Conservation (phyloP, 2,888 invertebrate genomes). For the Conistra vaccinii region DNA sequence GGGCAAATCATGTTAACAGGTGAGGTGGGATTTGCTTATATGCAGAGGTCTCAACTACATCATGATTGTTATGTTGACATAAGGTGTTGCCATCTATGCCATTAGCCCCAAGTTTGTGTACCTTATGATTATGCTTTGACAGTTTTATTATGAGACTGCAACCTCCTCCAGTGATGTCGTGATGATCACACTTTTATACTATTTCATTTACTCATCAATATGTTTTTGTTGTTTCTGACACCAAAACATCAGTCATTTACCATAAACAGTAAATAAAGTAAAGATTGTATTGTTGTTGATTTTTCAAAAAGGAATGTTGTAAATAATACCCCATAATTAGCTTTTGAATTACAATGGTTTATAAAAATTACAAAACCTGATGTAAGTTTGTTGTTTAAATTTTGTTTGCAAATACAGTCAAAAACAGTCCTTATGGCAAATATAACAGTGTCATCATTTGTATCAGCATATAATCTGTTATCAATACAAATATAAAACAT, state of each 20-base stretch:
- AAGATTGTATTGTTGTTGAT: neutral
- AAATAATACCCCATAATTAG: no score
- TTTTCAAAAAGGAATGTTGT: neutral
- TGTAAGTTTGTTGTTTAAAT: neutral
- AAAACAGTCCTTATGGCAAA: constrained; percentile 4
- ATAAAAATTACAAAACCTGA: neutral
- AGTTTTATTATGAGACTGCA: no score
- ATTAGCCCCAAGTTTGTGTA: neutral
- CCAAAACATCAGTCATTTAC: neutral
- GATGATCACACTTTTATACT: no score
- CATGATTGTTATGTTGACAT: neutral
- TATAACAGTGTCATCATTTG: constrained; percentile 5
- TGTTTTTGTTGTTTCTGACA: neutral
- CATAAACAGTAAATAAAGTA: neutral
- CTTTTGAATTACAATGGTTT: neutral
- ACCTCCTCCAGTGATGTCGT: neutral
- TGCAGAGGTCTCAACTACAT: neutral
- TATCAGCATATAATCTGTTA: constrained; percentile 35
- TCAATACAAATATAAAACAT: constrained; percentile 31
- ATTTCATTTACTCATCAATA: neutral
- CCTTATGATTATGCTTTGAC: neutral
- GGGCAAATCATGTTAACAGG: neutral
- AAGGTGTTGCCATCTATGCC: neutral
- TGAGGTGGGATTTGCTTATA: neutral
- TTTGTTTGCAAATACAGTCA: neutral